Percentiles rank a stretch among this genome's conserved stretches.
Conservation (phyloP, 2,797 vertebrate species). For the Enteromius paludinosus region DNA sequence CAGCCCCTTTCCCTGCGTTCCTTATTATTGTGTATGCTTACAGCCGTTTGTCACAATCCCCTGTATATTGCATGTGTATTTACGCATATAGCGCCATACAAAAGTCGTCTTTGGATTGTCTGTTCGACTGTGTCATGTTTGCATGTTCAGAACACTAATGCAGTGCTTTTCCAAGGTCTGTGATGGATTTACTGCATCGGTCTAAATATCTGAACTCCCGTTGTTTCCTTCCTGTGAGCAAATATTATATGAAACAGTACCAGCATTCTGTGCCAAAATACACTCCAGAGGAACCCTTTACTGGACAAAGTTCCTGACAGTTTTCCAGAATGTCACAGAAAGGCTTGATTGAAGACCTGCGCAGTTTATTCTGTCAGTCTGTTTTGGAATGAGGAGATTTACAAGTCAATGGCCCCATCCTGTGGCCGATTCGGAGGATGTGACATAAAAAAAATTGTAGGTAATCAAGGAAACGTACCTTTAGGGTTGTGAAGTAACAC, state of each 20-base stretch:
- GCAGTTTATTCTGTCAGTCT: background rate
- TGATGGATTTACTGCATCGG: slow-evolving; percentile 17
- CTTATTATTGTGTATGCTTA: slow-evolving; percentile 41
- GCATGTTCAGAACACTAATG: slow-evolving; percentile 53
- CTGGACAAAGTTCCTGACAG: slow-evolving; percentile 13
- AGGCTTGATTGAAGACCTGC: background rate
- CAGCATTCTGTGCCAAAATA: slow-evolving; percentile 31
- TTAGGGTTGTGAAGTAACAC: background rate
- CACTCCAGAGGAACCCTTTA: slow-evolving; percentile 10
- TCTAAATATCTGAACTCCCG: slow-evolving; percentile 14
- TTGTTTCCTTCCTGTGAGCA: slow-evolving; percentile 31
- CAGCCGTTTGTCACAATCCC: slow-evolving; percentile 39
- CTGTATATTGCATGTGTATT: slow-evolving; percentile 56
- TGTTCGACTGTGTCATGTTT: slow-evolving; percentile 48
- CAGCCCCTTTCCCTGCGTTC: slow-evolving; percentile 20
- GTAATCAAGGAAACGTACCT: background rate
- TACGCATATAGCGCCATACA: slow-evolving; percentile 45
- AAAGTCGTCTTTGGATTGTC: slow-evolving; percentile 27
- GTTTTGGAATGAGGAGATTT: background rate
- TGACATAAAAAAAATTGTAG: background rate
- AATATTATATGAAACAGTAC: slow-evolving; percentile 18
- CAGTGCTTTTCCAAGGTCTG: slow-evolving; percentile 38
- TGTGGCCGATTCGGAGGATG: slow-evolving; percentile 12
- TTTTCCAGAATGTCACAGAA: slow-evolving; percentile 2
- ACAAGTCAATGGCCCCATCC: slow-evolving; percentile 44